phyloP scores from a whole-genome alignment of 2,888 invertebrate species.

The Hirudinaria manillensis region DNA sequence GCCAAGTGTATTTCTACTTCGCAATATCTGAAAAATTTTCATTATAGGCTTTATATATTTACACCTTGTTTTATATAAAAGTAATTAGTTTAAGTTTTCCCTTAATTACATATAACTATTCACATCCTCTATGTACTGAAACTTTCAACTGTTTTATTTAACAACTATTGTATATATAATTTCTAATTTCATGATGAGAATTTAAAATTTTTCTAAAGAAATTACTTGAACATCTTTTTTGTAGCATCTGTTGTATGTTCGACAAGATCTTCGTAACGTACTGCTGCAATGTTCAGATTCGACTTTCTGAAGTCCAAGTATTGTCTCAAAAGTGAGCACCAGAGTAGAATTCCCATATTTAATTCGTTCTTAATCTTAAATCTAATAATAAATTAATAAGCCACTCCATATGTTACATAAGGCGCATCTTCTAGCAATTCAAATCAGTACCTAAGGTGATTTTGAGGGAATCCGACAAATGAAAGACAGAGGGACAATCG shows the following conservation, averaged over 20 bases:
- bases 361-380: constrained; percentile 23
- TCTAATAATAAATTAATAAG: neutral
- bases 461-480: constrained; percentile 21
- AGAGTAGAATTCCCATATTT: constrained; percentile 26
- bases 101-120: too few species aligned
- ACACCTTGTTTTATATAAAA: too few species aligned
- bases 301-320: constrained; percentile 25
- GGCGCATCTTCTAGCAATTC: too few species aligned
- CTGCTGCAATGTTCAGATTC: constrained; percentile 28
- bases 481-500: neutral
- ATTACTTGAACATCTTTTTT: constrained; percentile 11
- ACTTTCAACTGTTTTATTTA: too few species aligned
- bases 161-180: too few species aligned
- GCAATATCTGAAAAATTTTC: constrained; percentile 26
- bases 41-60: neutral
- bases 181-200: too few species aligned
- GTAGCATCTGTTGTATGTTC: neutral
- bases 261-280: constrained; percentile 20
- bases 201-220: too few species aligned
- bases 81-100: too few species aligned
- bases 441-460: constrained; percentile 16
- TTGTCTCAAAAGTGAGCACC: constrained; percentile 16
- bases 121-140: too few species aligned
- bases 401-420: too few species aligned
- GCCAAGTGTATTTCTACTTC: constrained; percentile 19